Evolutionary conservation across 2,888 invertebrate species (phyloP), one percentile per base, ranked within the genome.

Genomic region (Pterostichus madidus): DNA sequence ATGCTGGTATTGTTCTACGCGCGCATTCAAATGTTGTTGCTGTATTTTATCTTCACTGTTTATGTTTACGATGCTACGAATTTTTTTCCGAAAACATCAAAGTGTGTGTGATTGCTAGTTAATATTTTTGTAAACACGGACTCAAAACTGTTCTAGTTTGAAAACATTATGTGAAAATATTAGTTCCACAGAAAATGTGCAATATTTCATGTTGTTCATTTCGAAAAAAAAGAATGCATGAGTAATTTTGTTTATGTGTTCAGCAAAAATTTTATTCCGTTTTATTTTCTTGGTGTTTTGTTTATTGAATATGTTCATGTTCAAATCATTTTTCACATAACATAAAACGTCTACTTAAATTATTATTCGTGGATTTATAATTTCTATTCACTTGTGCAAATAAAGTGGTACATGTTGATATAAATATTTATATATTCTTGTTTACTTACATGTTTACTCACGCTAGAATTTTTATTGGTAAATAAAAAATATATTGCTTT

Each of bases 61-160:
- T 71, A 71, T 71, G 68, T 71, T 71, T 71, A 46, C 68, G 68
- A 71, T 71, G 68, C 68, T 71, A 71, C 44, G 68, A 71, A 56
- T 46, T 71, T 71, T 71, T 71, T 71, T 71, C 39, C 46, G 46
- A 44, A 71, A 71, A 46, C 44, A 71, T 5, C 44, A 44, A 71
- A 71, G 68, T 71, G 46, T 44, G 44, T 71, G 68, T 71, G 68
- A 71, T 71, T 71, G 68, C 68, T 71, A 71, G 39, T 71, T 71
- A 71, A 71, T 71, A 71, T 71, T 71, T 56, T 71, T 71, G 68
- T 71, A 71, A 71, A 71, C 68, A 71, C 17, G 68, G 44, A 71
- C 68, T 71, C 68, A 39, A 39, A 64, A 71, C 44, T 44, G 39
- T 39, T 44, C 46, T 71, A 71, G 68, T 71, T 71, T 71, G 46